phyloP scores from a whole-genome alignment of 2,113 vertebrate species.

The Romanogobio albipinnatus region DNA sequence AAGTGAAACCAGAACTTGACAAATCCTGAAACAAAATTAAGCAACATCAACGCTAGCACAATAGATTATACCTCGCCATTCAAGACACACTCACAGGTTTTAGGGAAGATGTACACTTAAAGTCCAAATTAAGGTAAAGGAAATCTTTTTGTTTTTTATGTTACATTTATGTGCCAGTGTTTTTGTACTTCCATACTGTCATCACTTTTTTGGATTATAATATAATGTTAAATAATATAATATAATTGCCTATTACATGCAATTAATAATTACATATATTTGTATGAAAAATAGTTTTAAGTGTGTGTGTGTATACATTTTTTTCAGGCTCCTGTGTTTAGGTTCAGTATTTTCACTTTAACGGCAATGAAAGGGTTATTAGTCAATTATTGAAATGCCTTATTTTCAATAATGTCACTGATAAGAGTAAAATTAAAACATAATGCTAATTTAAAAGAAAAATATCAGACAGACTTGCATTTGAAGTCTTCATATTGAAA shows the following conservation, averaged over 20 bases:
- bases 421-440: too few species aligned
- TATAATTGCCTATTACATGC: neutral
- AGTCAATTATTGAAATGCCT: too few species aligned
- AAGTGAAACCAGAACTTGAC: conserved; percentile 83
- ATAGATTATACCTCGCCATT: conserved; percentile 45
- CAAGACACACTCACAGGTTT: conserved; percentile 13
- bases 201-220: neutral
- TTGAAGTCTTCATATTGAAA: too few species aligned
- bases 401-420: too few species aligned
- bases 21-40: conserved; percentile 76
- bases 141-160: neutral
- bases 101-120: conserved; percentile 22
- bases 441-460: too few species aligned
- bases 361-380: too few species aligned
- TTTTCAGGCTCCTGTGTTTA: too few species aligned
- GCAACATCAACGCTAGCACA: conserved; percentile 62
- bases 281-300: too few species aligned
- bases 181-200: neutral
- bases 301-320: too few species aligned
- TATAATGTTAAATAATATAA: neutral
- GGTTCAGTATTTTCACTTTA: too few species aligned
- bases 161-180: neutral
- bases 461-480: too few species aligned
- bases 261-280: neutral
- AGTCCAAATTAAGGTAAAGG: conserved; percentile 43